Percentiles rank a stretch among this genome's conserved stretches.
Conservation (phyloP, 2,113 vertebrate species). For the Sarotherodon lohbergeri region DNA sequence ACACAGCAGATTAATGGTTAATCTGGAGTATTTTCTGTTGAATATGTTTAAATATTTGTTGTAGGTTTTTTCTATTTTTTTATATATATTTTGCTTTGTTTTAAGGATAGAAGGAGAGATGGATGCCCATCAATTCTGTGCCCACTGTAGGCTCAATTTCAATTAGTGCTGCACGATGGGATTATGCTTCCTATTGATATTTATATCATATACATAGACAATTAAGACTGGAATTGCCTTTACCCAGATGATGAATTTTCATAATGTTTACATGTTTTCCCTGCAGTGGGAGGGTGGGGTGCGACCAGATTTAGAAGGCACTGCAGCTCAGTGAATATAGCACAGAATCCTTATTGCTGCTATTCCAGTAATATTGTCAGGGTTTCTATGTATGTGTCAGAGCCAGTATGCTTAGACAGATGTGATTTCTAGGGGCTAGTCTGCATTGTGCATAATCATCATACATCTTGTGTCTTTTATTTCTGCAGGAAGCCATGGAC, state of each 20-base stretch:
- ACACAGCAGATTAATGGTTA: slow-evolving; percentile 34
- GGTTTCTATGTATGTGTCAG: background rate
- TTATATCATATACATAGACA: slow-evolving; percentile 1
- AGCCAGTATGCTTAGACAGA: background rate
- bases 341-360: background rate
- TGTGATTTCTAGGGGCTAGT: background rate
- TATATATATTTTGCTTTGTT: background rate
- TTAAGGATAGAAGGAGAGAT: background rate
- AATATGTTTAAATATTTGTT: background rate
- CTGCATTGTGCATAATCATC: background rate
- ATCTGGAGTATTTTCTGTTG: slow-evolving; percentile 21
- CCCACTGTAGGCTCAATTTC: background rate
- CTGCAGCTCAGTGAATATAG: slow-evolving; percentile 9
- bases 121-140: background rate
- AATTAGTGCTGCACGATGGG: background rate
- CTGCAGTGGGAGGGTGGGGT: slow-evolving; percentile 1
- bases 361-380: background rate
- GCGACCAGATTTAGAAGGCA: background rate
- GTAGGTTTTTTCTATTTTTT: background rate
- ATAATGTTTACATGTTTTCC: slow-evolving; percentile 34
- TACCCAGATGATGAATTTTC: slow-evolving; percentile 21
- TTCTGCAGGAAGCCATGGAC: slow-evolving; percentile 84
- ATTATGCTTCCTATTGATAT: slow-evolving; percentile 11
- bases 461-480: slow-evolving; percentile 7
- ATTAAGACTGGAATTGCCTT: slow-evolving; percentile 14